These are phyloP conservation scores for Scaptomyza polygonia DNA, from an alignment of 2,888 invertebrate genomes.

Conservation along the genomic window DNA sequence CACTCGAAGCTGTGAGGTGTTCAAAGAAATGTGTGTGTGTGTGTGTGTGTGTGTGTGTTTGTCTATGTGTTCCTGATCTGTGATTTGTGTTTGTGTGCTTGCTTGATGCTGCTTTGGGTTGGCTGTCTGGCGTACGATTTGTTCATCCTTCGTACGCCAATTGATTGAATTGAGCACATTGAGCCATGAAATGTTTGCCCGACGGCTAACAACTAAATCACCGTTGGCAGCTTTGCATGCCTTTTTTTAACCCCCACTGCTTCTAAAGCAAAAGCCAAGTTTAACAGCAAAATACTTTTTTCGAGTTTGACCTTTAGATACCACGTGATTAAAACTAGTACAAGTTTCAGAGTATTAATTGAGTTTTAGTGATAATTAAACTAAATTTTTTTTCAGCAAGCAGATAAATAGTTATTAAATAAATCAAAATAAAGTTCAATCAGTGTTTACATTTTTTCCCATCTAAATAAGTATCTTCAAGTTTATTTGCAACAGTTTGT, in stretches of 20 bases:
- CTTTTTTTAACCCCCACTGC: slow-evolving; percentile 15
- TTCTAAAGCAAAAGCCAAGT: slow-evolving; percentile 41
- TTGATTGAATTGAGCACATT: slow-evolving; percentile 76
- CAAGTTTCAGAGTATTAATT: no score
- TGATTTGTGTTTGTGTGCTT: slow-evolving; percentile 14
- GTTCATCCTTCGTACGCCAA: slow-evolving; percentile 63
- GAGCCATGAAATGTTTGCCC: slow-evolving; percentile 78
- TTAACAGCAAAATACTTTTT: slow-evolving; percentile 2
- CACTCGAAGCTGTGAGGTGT: slow-evolving; percentile 10
- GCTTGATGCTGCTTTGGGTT: slow-evolving; percentile 10
- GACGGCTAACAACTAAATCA: slow-evolving; percentile 77
- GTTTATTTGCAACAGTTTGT: not conserved
- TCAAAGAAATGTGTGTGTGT: not conserved
- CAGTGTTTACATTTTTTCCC: no score
- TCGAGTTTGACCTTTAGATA: slow-evolving; percentile 5
- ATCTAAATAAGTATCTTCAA: not conserved
- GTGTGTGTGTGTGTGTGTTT: slow-evolving; percentile 5
- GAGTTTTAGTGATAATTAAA: no score
- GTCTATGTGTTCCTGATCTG: slow-evolving; percentile 3
- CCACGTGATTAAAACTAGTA: not conserved
- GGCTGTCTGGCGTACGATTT: slow-evolving; percentile 58
- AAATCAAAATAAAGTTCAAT: no score
- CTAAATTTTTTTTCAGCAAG: no score
- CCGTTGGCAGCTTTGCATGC: slow-evolving; percentile 69
- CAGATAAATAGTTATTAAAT: no score